phyloP scores from a whole-genome alignment of 2,797 vertebrate genomes.

The Basileuterus tristriatus region DNA sequence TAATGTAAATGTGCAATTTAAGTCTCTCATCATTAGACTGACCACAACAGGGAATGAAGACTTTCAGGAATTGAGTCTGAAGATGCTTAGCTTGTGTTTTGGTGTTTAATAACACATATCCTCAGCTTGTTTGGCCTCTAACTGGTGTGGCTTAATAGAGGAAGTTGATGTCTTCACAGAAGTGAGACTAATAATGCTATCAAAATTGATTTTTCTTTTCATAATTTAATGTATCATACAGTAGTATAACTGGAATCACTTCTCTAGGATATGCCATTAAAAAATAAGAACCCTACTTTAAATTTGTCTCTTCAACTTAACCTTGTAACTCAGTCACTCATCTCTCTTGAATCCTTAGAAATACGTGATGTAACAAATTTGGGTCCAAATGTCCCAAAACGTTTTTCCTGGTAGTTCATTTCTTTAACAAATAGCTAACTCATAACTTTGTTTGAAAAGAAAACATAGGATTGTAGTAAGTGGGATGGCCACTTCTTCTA shows the following conservation, averaged over 20 bases:
- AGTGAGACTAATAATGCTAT: background rate
- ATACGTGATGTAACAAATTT: background rate
- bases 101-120: background rate
- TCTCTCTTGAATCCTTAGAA: background rate
- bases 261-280: background rate
- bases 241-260: background rate
- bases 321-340: background rate
- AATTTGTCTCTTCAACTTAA: background rate
- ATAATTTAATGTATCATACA: background rate
- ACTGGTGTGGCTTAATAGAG: background rate
- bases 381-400: background rate
- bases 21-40: background rate
- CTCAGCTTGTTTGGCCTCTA: background rate
- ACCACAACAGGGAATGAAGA: background rate
- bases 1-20: background rate
- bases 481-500: background rate
- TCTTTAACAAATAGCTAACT: background rate
- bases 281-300: background rate
- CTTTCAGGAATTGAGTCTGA: background rate
- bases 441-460: background rate
- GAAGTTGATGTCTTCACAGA: background rate
- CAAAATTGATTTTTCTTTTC: background rate
- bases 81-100: background rate
- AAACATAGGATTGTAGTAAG: background rate
- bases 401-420: background rate